phyloP scores from a whole-genome alignment of 2,888 invertebrate species.

The Drosophila meridionalis region DNA sequence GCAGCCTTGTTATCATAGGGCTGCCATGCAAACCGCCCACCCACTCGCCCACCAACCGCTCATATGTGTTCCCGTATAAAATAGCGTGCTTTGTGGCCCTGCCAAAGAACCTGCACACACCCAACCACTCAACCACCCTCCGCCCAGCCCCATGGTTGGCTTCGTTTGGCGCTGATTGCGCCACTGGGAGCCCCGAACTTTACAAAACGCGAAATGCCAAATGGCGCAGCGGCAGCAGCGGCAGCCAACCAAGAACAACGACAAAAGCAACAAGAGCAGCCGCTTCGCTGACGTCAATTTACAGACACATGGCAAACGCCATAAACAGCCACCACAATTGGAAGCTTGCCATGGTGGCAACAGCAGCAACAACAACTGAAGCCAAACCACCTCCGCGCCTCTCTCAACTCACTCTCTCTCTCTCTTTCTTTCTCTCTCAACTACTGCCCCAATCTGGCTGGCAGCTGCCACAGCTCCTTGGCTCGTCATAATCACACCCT shows the following conservation, averaged over 20 bases:
- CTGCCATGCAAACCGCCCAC: slow-evolving; percentile 12
- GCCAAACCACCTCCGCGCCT: not conserved
- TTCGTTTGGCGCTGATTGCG: slow-evolving; percentile 73
- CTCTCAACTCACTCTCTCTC: too few species aligned
- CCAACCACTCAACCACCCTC: not conserved
- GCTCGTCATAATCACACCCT: slow-evolving; percentile 79
- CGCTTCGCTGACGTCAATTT: slow-evolving; percentile 69
- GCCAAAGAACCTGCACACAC: slow-evolving; percentile 49
- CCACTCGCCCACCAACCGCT: not conserved
- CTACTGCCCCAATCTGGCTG: not conserved
- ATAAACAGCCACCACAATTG: slow-evolving; percentile 79
- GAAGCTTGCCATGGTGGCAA: slow-evolving; percentile 68
- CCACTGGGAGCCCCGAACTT: slow-evolving; percentile 74
- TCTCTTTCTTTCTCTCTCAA: too few species aligned
- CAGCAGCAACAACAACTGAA: slow-evolving; percentile 28
- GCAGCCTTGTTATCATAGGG: slow-evolving; percentile 76
- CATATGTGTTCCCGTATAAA: slow-evolving; percentile 57
- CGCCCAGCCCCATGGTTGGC: slow-evolving; percentile 21
- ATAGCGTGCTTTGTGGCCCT: slow-evolving; percentile 66
- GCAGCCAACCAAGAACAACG: slow-evolving; percentile 7
- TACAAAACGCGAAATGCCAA: slow-evolving; percentile 72
- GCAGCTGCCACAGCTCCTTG: slow-evolving; percentile 62
- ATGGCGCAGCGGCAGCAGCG: slow-evolving; percentile 26
- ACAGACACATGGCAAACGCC: slow-evolving; percentile 76
- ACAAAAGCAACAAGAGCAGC: slow-evolving; percentile 17